These are phyloP conservation scores for Fregetta grallaria DNA, from an alignment of 2,113 vertebrate species.

Conservation along the genomic window DNA sequence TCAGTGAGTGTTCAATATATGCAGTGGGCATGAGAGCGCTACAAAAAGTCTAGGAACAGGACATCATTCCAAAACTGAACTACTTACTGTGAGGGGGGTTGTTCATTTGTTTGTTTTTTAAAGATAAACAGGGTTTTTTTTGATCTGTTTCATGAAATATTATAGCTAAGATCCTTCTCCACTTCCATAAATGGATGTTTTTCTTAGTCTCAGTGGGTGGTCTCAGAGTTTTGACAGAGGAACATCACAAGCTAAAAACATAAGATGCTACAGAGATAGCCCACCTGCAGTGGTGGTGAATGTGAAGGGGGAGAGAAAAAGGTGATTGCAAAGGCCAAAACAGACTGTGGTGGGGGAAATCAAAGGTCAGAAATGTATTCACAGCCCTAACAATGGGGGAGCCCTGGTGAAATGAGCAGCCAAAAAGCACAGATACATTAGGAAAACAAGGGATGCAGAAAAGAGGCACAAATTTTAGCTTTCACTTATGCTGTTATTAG, in stretches of 20 bases:
- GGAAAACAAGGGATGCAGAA: neutral
- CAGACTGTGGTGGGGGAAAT: constrained; percentile 45
- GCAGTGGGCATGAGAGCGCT: neutral
- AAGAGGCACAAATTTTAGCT: neutral
- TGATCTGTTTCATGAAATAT: constrained; percentile 50
- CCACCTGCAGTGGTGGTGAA: constrained; percentile 57
- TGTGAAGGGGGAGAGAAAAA: constrained; percentile 33
- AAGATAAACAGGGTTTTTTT: neutral
- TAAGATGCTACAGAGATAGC: constrained; percentile 64
- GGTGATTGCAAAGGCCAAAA: constrained; percentile 63
- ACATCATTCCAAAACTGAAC: constrained; percentile 10
- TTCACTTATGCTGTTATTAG: neutral
- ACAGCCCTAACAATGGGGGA: constrained; percentile 29
- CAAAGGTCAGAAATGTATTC: constrained; percentile 57
- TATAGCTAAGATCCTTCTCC: constrained; percentile 50
- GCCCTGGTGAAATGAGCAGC: constrained; percentile 18
- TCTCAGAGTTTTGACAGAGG: constrained; percentile 53
- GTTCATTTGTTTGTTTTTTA: constrained; percentile 60
- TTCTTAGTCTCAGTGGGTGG: constrained; percentile 69
- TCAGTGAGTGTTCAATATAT: neutral
- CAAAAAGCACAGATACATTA: constrained; percentile 6
- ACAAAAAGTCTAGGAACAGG: neutral
- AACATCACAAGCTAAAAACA: constrained; percentile 60
- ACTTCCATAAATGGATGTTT: constrained; percentile 71
- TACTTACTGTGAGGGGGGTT: constrained; percentile 11